Conservation (phyloP, 2,113 vertebrate species). For the Dolichallabes microphthalmus region DNA sequence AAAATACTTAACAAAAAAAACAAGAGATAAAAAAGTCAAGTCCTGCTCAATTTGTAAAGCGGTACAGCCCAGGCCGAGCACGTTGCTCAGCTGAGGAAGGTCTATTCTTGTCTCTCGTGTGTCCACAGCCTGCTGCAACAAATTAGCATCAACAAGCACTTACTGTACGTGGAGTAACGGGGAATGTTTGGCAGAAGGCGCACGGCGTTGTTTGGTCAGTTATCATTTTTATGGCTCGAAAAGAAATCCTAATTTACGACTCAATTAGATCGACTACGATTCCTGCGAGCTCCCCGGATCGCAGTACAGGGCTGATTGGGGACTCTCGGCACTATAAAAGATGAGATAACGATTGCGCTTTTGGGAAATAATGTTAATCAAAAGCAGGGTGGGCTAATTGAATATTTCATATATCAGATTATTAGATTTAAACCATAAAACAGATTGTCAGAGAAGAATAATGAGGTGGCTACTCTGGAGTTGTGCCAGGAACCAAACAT, state of each 20-base stretch:
- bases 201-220: not conserved
- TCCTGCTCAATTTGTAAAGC: not conserved
- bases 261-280: not conserved
- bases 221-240: conserved; percentile 6
- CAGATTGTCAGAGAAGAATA: not conserved
- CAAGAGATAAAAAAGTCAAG: too few relatives aligned
- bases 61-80: not conserved
- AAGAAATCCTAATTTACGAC: not conserved
- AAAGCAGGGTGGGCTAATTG: not conserved
- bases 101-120: not conserved
- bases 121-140: conserved; percentile 3
- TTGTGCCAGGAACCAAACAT: not conserved
- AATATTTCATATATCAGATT: not conserved
- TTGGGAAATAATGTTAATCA: conserved; percentile 21
- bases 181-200: conserved; percentile 26
- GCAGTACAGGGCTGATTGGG: not conserved
- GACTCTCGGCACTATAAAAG: not conserved
- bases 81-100: not conserved
- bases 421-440: conserved; percentile 2
- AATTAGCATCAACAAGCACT: conserved; percentile 23
- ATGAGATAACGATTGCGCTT: not conserved
- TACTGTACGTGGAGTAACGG: conserved; percentile 12
- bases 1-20: too few relatives aligned
- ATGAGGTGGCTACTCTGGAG: not conserved
- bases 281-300: not conserved